These are phyloP conservation scores for Meandrusa payeni DNA, from an alignment of 2,888 invertebrate genomes.

Conservation along the genomic window DNA sequence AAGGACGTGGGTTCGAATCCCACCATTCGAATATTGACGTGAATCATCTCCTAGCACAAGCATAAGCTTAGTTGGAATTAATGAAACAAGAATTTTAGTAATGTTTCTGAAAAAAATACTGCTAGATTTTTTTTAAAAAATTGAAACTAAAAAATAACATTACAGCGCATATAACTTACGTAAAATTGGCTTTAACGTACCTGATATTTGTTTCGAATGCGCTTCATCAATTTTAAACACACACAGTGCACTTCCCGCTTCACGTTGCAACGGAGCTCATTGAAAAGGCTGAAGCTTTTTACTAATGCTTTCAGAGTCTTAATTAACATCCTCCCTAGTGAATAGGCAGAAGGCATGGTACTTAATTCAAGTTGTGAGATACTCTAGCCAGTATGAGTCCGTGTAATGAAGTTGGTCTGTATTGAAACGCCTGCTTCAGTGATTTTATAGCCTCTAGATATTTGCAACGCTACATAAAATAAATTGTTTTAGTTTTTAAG, in stretches of 20 bases:
- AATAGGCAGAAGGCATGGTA: conserved; percentile 58
- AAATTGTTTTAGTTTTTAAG: background rate
- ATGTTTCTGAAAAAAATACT: too few species aligned
- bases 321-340: conserved; percentile 71
- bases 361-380: conserved; percentile 53
- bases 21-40: too few species aligned
- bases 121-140: too few species aligned
- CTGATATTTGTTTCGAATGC: conserved; percentile 28
- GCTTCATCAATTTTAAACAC: conserved; percentile 55
- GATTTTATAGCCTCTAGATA: conserved; percentile 16
- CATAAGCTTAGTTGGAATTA: too few species aligned
- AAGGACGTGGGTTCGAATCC: too few species aligned
- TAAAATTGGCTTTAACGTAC: conserved; percentile 7
- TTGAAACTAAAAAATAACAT: too few species aligned
- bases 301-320: conserved; percentile 69
- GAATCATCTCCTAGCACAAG: too few species aligned
- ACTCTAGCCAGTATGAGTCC: conserved; percentile 32
- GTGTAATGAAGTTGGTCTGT: conserved; percentile 32
- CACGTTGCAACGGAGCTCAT: conserved; percentile 47
- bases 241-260: conserved; percentile 37
- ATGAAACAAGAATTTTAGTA: too few species aligned
- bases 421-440: conserved; percentile 23
- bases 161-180: too few species aligned
- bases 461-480: conserved; percentile 13
- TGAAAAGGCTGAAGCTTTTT: conserved; percentile 64